A percentile compares a stretch with the other conserved stretches of the same genome.
Evolutionary conservation across 2,888 invertebrate genomes (phyloP).

Genomic region (Nomada hirtipes): DNA sequence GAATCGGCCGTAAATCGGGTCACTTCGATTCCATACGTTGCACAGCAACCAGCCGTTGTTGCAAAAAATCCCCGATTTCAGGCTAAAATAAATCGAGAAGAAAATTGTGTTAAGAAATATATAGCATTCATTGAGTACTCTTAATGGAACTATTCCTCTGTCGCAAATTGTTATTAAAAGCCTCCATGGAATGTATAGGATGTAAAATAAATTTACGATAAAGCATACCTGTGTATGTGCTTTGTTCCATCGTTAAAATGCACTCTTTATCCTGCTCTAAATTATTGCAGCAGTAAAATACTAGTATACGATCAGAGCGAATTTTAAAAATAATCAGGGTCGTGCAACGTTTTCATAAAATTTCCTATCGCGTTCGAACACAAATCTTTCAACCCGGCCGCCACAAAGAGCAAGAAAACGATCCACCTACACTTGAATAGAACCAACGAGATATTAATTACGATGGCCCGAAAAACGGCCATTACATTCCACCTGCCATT

Average conservation of each 20-base stretch:
- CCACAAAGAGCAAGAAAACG: background rate
- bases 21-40: constrained; percentile 32
- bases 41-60: background rate
- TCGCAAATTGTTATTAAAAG: background rate
- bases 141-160: background rate
- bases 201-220: background rate
- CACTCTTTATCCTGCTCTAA: no score
- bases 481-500: constrained; percentile 13
- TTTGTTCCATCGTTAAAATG: no score
- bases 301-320: no score
- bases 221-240: no score
- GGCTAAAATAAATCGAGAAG: constrained; percentile 13
- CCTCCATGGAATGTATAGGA: background rate
- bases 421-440: background rate
- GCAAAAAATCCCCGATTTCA: constrained; percentile 20
- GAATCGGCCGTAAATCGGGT: constrained; percentile 46
- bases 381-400: background rate
- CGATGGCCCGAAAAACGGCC: constrained; percentile 6
- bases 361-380: background rate
- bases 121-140: background rate
- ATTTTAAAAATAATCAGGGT: background rate
- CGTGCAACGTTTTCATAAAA: background rate
- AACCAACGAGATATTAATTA: constrained; percentile 27
- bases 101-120: constrained; percentile 13
- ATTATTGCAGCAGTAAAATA: no score